Conservation (phyloP, 2,888 invertebrate species). For the Serripes groenlandicus region DNA sequence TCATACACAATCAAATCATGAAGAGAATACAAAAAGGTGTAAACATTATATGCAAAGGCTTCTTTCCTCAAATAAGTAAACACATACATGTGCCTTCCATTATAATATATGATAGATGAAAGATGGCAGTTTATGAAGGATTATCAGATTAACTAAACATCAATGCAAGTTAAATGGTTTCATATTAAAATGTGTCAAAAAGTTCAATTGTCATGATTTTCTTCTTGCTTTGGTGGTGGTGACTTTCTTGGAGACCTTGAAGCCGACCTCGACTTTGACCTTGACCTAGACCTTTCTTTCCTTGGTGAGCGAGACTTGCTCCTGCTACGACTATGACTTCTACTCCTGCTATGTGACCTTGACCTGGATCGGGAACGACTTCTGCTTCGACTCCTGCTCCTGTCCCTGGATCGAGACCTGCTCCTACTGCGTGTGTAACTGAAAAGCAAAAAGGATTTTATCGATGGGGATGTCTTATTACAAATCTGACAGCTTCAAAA, state of each 20-base stretch:
- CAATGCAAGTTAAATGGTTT: not conserved
- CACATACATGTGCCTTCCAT: no score
- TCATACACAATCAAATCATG: no score
- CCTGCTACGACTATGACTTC: slow-evolving; percentile 41
- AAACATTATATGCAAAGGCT: no score
- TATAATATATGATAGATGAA: no score
- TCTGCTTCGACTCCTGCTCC: slow-evolving; percentile 59
- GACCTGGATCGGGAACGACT: slow-evolving; percentile 53
- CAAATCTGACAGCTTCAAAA: no score
- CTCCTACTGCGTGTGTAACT: slow-evolving; percentile 86
- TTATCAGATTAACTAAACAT: not conserved
- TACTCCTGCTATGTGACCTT: slow-evolving; percentile 54
- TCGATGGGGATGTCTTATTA: no score
- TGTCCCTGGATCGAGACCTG: slow-evolving; percentile 79
- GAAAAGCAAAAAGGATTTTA: not conserved
- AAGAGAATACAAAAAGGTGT: no score
- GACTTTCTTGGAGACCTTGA: slow-evolving; percentile 30
- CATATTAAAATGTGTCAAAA: not conserved
- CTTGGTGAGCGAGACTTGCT: slow-evolving; percentile 61
- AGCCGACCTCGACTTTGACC: slow-evolving; percentile 23
- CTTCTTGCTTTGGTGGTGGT: slow-evolving; percentile 14
- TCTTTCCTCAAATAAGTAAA: no score
- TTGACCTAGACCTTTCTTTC: slow-evolving; percentile 23
- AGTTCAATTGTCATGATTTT: slow-evolving; percentile 4
- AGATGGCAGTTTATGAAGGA: no score